A percentile compares a stretch with the other conserved stretches of the same genome.
Evolutionary conservation across 2,113 vertebrate species (phyloP).

Genomic region (Neomonachus schauinslandi): DNA sequence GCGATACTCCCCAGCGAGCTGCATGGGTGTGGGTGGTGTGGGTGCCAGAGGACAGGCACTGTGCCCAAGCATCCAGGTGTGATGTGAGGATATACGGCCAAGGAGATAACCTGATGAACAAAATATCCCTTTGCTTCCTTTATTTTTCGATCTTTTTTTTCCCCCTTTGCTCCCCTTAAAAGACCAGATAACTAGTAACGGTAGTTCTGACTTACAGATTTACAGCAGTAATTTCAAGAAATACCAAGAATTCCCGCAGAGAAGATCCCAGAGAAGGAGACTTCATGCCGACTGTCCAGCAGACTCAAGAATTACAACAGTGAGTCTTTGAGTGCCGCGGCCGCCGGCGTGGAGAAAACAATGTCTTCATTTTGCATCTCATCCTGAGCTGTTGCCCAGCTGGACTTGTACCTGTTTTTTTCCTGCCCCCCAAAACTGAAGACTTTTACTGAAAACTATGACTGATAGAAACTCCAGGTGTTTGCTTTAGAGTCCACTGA

Average conservation of each 20-base stretch:
- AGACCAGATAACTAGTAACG: not conserved
- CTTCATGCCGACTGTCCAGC: not conserved
- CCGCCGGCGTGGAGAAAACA: not conserved
- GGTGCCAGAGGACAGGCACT: not conserved
- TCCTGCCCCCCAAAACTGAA: not conserved
- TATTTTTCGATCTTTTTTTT: not conserved
- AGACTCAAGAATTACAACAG: not conserved
- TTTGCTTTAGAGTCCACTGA: slow-evolving; percentile 73
- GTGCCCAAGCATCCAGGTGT: not conserved
- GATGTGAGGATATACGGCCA: not conserved
- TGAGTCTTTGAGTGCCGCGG: fast-evolving
- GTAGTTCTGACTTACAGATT: not conserved
- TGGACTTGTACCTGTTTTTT: not conserved
- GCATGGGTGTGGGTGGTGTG: not conserved
- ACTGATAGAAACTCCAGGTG: slow-evolving; percentile 80
- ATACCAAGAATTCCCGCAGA: not conserved
- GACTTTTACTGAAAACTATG: slow-evolving; percentile 80
- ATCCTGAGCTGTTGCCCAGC: not conserved
- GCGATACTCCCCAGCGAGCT: not conserved
- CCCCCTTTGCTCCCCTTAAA: not conserved
- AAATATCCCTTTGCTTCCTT: not conserved
- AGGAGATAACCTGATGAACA: not conserved
- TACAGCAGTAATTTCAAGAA: not conserved
- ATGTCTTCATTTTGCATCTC: not conserved
- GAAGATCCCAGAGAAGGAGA: not conserved